These are phyloP conservation scores for Lasiurus cinereus DNA, from an alignment of 2,113 vertebrate species.

Conservation along the genomic window DNA sequence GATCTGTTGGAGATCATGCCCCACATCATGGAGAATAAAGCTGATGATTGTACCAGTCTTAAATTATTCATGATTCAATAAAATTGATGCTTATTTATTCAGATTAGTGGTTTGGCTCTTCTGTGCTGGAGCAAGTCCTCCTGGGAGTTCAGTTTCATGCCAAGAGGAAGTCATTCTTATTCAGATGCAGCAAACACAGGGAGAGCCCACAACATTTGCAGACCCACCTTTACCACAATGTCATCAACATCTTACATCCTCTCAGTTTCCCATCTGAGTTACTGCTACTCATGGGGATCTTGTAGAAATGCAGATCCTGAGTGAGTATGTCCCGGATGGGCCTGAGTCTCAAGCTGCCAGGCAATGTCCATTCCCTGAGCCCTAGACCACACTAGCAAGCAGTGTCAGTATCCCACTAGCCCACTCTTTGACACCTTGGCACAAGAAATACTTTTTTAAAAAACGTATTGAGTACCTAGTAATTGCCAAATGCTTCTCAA, in stretches of 20 bases:
- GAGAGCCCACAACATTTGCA: neutral
- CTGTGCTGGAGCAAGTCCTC: conserved; percentile 5
- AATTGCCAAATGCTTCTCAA: neutral
- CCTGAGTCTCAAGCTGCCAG: neutral
- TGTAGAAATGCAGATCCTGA: neutral
- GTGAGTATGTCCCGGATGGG: no score
- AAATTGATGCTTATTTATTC: conserved; percentile 98
- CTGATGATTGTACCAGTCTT: conserved; percentile 98
- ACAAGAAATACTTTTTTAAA: neutral
- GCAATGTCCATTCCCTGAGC: fast-evolving
- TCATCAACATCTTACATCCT: neutral
- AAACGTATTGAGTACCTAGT: neutral
- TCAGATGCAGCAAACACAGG: neutral
- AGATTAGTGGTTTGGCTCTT: conserved; percentile 82
- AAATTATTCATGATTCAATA: conserved; percentile 99
- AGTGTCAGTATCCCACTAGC: fast-evolving
- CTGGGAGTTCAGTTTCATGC: neutral
- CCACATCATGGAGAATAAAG: conserved; percentile 90
- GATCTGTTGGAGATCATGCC: conserved; percentile 88
- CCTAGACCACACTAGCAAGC: neutral
- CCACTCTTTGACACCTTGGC: neutral
- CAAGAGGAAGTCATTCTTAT: neutral
- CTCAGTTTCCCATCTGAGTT: neutral
- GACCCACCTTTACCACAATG: neutral
- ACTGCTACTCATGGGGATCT: no score